Percentiles rank a stretch among this genome's conserved stretches.
phyloP scores from a whole-genome alignment of 2,888 invertebrate genomes.

The Drosophila atroscutellata region DNA sequence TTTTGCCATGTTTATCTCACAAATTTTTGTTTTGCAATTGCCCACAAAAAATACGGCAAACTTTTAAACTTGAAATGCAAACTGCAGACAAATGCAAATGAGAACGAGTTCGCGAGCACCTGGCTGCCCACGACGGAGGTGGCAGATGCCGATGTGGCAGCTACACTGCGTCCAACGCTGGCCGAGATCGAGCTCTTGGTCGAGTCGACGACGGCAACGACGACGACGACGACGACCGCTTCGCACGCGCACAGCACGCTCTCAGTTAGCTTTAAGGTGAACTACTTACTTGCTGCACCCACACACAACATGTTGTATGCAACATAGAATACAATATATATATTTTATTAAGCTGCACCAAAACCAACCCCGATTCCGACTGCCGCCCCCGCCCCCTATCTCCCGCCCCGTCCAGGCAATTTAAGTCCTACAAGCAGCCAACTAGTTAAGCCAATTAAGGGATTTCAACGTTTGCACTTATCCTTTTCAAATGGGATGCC shows the following conservation, averaged over 20 bases:
- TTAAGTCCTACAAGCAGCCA: constrained; percentile 9
- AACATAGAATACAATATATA: constrained; percentile 4
- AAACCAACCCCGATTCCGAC: neutral
- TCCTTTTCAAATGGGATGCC: constrained; percentile 48
- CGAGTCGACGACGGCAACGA: constrained; percentile 41
- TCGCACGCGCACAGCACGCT: constrained; percentile 51
- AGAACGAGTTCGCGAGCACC: constrained; percentile 57
- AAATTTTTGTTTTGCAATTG: constrained; percentile 17
- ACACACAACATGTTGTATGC: constrained; percentile 25
- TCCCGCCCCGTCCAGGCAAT: constrained; percentile 12
- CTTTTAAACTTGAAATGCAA: constrained; percentile 28
- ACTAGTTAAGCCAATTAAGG: constrained; percentile 62
- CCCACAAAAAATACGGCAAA: neutral
- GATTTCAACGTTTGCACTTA: constrained; percentile 51
- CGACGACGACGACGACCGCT: constrained; percentile 16
- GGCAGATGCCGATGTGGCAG: constrained; percentile 48
- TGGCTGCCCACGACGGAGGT: constrained; percentile 54
- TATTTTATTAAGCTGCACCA: constrained; percentile 51
- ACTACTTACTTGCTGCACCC: constrained; percentile 38
- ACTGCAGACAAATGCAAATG: constrained; percentile 61
- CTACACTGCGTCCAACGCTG: constrained; percentile 44
- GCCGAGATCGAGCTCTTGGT: constrained; percentile 44
- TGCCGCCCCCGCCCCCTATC: neutral
- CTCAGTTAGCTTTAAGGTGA: constrained; percentile 71
- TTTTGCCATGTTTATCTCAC: constrained; percentile 18